Evolutionary conservation across 2,113 vertebrate genomes (phyloP).

Genomic region (Protomyctophum bolini): DNA sequence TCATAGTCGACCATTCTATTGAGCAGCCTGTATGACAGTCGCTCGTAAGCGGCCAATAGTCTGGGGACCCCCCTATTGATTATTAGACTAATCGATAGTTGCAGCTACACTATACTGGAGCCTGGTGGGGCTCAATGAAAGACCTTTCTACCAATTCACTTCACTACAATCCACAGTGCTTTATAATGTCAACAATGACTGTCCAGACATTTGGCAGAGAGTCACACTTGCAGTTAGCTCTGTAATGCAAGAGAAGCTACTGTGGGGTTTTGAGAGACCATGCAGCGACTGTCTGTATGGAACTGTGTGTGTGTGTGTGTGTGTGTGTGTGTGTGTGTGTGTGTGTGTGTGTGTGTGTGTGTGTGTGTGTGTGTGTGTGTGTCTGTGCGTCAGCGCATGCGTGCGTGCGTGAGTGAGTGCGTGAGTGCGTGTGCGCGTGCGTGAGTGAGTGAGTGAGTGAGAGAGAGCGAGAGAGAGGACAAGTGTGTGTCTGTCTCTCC

Average conservation of each 20-base stretch:
- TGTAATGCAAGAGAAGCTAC: slow-evolving; percentile 31
- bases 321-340: slow-evolving; percentile 2
- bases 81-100: too few relatives aligned
- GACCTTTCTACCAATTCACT: slow-evolving; percentile 60
- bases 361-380: neutral
- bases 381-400: too few relatives aligned
- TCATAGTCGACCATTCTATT: too few relatives aligned
- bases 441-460: too few relatives aligned
- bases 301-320: slow-evolving; percentile 32
- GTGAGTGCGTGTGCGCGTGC: too few relatives aligned
- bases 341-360: neutral
- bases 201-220: slow-evolving; percentile 58
- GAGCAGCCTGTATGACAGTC: too few relatives aligned
- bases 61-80: too few relatives aligned
- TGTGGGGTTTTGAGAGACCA: slow-evolving; percentile 26
- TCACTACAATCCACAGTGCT: slow-evolving; percentile 42
- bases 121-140: slow-evolving; percentile 52
- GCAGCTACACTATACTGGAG: neutral
- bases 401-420: too few relatives aligned
- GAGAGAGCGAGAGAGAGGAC: too few relatives aligned
- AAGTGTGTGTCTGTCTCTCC: too few relatives aligned
- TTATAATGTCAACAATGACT: slow-evolving; percentile 62
- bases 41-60: too few relatives aligned
- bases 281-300: slow-evolving; percentile 21
- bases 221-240: slow-evolving; percentile 53